phyloP scores from a whole-genome alignment of 2,797 vertebrate genomes.

The Acanthurus lineatus region DNA sequence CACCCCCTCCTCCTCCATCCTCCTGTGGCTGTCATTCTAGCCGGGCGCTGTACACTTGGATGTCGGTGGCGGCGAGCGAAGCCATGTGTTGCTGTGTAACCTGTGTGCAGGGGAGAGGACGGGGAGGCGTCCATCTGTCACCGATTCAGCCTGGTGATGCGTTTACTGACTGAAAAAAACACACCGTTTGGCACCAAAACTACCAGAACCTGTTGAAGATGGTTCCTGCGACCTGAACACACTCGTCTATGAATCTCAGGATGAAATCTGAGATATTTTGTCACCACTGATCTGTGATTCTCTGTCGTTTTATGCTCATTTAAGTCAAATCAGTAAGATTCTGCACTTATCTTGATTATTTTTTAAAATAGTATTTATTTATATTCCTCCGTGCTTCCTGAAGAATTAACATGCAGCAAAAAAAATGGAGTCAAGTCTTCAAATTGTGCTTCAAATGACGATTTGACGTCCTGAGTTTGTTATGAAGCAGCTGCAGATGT shows the following conservation, averaged over 20 bases:
- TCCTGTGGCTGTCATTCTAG: constrained; percentile 66
- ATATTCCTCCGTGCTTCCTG: neutral
- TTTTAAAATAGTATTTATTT: neutral
- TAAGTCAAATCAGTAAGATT: neutral
- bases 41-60: constrained; percentile 82
- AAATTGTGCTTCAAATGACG: neutral
- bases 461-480: neutral
- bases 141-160: constrained; percentile 37
- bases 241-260: neutral
- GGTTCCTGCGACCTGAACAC: neutral
- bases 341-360: neutral
- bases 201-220: constrained; percentile 44
- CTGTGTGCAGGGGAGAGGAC: constrained; percentile 68
- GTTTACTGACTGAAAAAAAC: constrained; percentile 36
- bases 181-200: constrained; percentile 18
- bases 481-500: neutral
- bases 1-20: constrained; percentile 39
- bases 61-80: constrained; percentile 67
- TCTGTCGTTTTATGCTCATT: neutral
- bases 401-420: neutral
- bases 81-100: constrained; percentile 80
- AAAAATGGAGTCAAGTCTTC: neutral
- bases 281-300: neutral
- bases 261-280: no score
- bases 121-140: constrained; percentile 78